Conservation (phyloP, 2,797 vertebrate species). For the Argentina silus region DNA sequence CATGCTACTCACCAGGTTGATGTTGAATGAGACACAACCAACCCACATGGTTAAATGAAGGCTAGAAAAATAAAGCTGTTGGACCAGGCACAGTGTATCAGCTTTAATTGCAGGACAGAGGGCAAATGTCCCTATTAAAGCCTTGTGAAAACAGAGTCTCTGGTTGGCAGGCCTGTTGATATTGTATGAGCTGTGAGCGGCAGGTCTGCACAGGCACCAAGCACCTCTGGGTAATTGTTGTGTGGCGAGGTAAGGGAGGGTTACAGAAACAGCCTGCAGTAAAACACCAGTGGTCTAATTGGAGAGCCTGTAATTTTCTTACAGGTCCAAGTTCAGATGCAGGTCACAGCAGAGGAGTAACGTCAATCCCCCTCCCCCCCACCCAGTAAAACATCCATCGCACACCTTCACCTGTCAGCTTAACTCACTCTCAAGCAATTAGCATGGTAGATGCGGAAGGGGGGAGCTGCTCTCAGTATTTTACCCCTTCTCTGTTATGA, state of each 20-base stretch:
- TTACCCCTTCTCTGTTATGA: slow-evolving; percentile 62
- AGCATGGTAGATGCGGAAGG: slow-evolving; percentile 41
- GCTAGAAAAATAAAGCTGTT: slow-evolving; percentile 27
- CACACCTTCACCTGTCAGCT: slow-evolving; percentile 77
- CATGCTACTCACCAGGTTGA: slow-evolving; percentile 7
- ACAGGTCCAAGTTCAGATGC: slow-evolving; percentile 72
- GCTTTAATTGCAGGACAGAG: slow-evolving; percentile 50
- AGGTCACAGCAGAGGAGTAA: slow-evolving; percentile 66
- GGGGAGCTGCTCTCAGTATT: slow-evolving; percentile 41
- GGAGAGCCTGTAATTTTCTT: slow-evolving; percentile 75
- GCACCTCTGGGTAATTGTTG: slow-evolving; percentile 73
- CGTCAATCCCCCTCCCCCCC: slow-evolving; percentile 39
- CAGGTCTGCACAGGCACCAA: slow-evolving; percentile 69
- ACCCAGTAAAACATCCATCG: slow-evolving; percentile 57
- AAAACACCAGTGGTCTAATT: slow-evolving; percentile 68
- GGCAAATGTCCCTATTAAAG: slow-evolving; percentile 47
- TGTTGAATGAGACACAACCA: slow-evolving; percentile 30
- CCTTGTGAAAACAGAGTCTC: slow-evolving; percentile 44
- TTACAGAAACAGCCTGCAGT: slow-evolving; percentile 63
- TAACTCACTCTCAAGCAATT: slow-evolving; percentile 64
- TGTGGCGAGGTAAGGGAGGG: slow-evolving; percentile 54
- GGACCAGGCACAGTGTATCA: slow-evolving; percentile 19
- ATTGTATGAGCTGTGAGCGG: slow-evolving; percentile 40
- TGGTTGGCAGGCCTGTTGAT: slow-evolving; percentile 41
- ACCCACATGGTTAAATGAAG: slow-evolving; percentile 38